Percentiles rank a stretch among this genome's conserved stretches.
Conservation (phyloP, 2,888 invertebrate species). For the Odontocolon sp. region DNA sequence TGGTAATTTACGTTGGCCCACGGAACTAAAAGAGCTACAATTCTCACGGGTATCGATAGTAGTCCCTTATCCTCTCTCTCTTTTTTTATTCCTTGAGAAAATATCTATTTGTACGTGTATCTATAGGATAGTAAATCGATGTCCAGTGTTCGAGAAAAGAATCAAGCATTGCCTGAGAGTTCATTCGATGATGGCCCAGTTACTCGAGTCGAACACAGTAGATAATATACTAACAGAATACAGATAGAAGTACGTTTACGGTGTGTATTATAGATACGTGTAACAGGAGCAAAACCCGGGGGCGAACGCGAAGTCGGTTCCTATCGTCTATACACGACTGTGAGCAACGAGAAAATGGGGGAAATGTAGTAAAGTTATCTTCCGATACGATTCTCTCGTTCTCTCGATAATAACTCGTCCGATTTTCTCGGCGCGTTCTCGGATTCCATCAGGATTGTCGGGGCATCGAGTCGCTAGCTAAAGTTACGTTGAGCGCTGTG, state of each 20-base stretch:
- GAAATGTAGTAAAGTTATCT: constrained; percentile 45
- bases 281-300: not conserved
- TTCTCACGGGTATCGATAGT: not conserved
- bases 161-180: not conserved
- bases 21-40: too few species aligned
- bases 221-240: not conserved
- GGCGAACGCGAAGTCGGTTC: constrained; percentile 4
- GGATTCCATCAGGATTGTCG: constrained; percentile 31
- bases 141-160: not conserved
- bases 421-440: constrained; percentile 30
- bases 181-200: not conserved
- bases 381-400: constrained; percentile 39
- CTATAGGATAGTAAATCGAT: not conserved
- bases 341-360: constrained; percentile 34
- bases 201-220: not conserved
- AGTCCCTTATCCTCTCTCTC: not conserved
- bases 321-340: constrained; percentile 14
- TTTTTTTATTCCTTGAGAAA: not conserved
- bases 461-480: constrained; percentile 25
- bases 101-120: not conserved
- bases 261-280: not conserved
- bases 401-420: constrained; percentile 43
- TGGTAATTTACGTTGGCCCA: too few species aligned
- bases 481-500: too few species aligned
- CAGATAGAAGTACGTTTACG: not conserved